Evolutionary conservation across 2,888 invertebrate genomes (phyloP), one percentile per base, ranked within the genome.

Genomic region (Synanthedon vespiformis): DNA sequence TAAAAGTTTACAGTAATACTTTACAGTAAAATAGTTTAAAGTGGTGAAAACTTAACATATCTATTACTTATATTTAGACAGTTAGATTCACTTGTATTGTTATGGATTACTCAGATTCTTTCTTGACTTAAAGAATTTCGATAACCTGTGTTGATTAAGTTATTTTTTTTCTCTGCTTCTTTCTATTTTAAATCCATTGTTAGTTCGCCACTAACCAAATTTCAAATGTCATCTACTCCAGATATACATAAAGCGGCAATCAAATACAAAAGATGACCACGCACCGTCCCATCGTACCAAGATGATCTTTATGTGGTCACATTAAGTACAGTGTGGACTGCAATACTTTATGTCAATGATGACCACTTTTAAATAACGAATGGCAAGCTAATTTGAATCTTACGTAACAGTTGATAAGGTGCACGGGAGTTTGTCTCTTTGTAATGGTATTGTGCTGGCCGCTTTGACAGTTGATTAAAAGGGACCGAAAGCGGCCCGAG

Each of bases 401-500:
- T 48, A 48, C 16, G 2, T 6, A 4, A 11, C 4, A 6, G 12
- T 11, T 44, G 1, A 13, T 48, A 48, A 16, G 48, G 22, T 48
- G 22, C 16, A 22, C 12, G 13, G 12, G 2, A 12, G 6, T 18
- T 18, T 18, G 18, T 34, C 27, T 6, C 47, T 55, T 53, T 52
- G 61, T 71, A 69, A 79, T 80, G 77, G 80, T 75, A 72, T 71
- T 71, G 76, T 74, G 77, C 74, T 69, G 76, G 70, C 72, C 73
- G 72, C 73, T 73, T 22, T 81, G 87, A 85, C 86, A 86, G 85
- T 86, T 87, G 86, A 87, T 87, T 87, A 87, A 87, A 87, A 77
- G 87, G 84, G 78, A 70, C 86, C 86, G 86, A 82, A 84, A 83
- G 74, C 71, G 68, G 71, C 59, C 68, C 85, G 74, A 75, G 80